These are phyloP conservation scores for Alviniconcha strummeri DNA, from an alignment of 2,888 invertebrate genomes.

Conservation along the genomic window DNA sequence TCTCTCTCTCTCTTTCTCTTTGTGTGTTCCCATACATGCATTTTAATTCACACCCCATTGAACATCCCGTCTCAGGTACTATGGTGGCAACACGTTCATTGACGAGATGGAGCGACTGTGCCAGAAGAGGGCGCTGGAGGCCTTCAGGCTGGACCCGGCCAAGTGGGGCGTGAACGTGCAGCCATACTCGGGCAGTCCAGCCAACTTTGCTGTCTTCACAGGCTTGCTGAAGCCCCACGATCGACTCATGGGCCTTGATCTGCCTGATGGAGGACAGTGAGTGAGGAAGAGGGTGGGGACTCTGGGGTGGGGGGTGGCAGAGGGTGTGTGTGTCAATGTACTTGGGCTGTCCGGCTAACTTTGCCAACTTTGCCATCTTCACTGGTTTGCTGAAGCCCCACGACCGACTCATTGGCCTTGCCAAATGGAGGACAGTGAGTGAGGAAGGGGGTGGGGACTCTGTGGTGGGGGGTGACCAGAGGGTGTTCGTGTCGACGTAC, in stretches of 20 bases:
- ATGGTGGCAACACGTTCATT: conserved; percentile 97
- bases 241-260: conserved; percentile 94
- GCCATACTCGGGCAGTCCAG: conserved; percentile 95
- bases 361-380: conserved; percentile 97
- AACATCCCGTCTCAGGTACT: conserved; percentile 82
- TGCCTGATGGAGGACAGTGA: conserved; percentile 97
- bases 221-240: conserved; percentile 89
- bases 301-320: too few species aligned
- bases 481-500: conserved; percentile 75
- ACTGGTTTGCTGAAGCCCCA: conserved; percentile 90
- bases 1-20: too few species aligned
- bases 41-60: too few species aligned
- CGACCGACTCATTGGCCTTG: conserved; percentile 93
- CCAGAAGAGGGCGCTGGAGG: conserved; percentile 89
- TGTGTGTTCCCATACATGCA: too few species aligned
- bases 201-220: conserved; percentile 99
- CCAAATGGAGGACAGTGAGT: conserved; percentile 83
- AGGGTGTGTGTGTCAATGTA: conserved; percentile 75
- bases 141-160: conserved; percentile 86
- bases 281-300: not conserved
- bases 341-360: conserved; percentile 97
- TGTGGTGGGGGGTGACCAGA: too few species aligned
- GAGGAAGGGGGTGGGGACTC: not conserved
- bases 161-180: conserved; percentile 88
- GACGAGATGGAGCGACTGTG: conserved; percentile 94